Evolutionary conservation across 2,888 invertebrate genomes (phyloP), one percentile per base, ranked within the genome.

Genomic region (Scaptomyza cyrtandrae): DNA sequence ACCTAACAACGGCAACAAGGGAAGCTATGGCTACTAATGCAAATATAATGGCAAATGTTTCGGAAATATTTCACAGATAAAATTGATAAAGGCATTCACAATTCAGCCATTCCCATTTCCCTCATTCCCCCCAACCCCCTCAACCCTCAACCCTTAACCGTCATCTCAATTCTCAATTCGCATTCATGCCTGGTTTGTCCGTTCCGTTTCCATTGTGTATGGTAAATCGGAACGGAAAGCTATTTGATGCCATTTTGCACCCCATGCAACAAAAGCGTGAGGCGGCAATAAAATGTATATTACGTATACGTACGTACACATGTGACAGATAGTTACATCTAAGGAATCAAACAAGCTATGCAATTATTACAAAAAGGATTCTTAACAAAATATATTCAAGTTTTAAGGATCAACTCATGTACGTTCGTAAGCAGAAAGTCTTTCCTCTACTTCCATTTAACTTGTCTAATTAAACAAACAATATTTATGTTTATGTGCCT

Each of bases 31-130:
- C 88, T 66, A 88, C 86, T 88, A 89, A 89, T 86, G 89, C 87
- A 89, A 88, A 89, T 89, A 89, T 86, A 89, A 89, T 86, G 90
- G 82, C 90, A 86, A 86, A 86, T 86, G 90, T 86, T 89, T 89
- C 86, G 86, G 86, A 89, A 86, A 86, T 88, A 87, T 81, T 88
- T 80, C 77, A 76, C 87, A 86, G 83, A 85, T 86, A 88, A 86
- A 86, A 89, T 88, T 88, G 85, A 88, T 89, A 85, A 87, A 89
- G 89, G 69, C 87, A 52, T 24, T 19, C 27, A n/a, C 44, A 35
- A 24, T 27, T 35, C 9, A 14, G 24, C 24, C 33, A 9, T 19
- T 6, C 10, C 43, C n/a, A 49, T 33, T 52, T 41, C 29, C 48
- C 44, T 6, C 31, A 11, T 6, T 29, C 14, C 35, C 11, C 16